Evolutionary conservation across 2,797 vertebrate genomes (phyloP), one percentile per base, ranked within the genome.

Genomic region (Phoebastria nigripes): DNA sequence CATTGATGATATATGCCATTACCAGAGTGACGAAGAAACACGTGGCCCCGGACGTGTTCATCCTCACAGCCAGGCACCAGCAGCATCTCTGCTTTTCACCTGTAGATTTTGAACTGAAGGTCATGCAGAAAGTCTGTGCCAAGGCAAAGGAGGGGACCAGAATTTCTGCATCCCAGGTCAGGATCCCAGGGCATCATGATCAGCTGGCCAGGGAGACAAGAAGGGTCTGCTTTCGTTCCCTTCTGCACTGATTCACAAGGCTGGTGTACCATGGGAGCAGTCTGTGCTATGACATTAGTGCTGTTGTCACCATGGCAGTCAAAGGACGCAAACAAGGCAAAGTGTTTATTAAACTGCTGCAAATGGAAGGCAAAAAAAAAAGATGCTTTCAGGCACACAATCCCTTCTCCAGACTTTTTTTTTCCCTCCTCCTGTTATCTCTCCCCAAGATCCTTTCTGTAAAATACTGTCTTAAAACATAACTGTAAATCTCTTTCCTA

Each of bases 281-380:
- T 12, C 63, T 74, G 56, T 90, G 87, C 67, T 70, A 8, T 67
- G 65, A 63, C 42, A 74, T 20, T 37, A 56, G 25, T 59, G 78
- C 42, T 44, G 33, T 25, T 89, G 56, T 88, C 93, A 73, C 87
- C 82, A 62, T 72, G 67, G 72, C 67, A 96, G 77, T 89, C 58
- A 90, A 62, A 87, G 16, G 44, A 72, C 39, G 59, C 66, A 94
- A 95, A 87, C 81, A 85, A 87, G 73, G n/a, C 67, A 41, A 82
- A 89, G 56, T 56, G 28, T 89, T 84, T 82, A 76, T 52, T 82
- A 84, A 93, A 89, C 66, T 89, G 51, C 22, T 63, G 35, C 37
- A 82, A 18, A n/a, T 29, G 28, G 56, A 54, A 74, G 37, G 18
- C 15, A 55, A 62, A 63, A 47, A 28, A 86, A 73, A 55, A 24